Base-by-base conservation (phyloP, 2,888 invertebrate species). In the Zhuqinia jingwanae region DNA sequence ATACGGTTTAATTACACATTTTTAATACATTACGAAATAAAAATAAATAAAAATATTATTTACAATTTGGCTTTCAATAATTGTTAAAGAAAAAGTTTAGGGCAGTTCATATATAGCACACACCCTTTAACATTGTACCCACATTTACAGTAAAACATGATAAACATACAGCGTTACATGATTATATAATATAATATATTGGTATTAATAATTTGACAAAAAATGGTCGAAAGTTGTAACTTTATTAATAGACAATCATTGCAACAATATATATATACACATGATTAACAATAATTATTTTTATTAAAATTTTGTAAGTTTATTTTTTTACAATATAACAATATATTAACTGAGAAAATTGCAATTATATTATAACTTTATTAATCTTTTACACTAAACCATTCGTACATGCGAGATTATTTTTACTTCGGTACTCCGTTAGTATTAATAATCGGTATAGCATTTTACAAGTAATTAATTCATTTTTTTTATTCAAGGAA, bases 361-460 rank as follows among this genome's bases (percentile, higher is more conserved):
- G 36, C 8, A 36, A 36, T 36, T 36, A 36, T 36, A n/a, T n/a
- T n/a, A n/a, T 8, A 36, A 6, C 8, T 36, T 3, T 36, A 36
- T 36, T 36, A 36, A 6, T 36, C 36, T 36, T 36, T 53, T 53
- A 53, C 53, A 53, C 3, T 53, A n/a, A 50, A 50, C 3, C 47
- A 79, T 79, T 79, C 79, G 50, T 68, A 79, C 68, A 53, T 79
- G 79, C 65, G 68, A 79, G 68, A 79, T 27, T 45, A 10, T 76
- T 56, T 6, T 56, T 79, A 30, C 53, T 79, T 79, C 36, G 79
- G 65, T 79, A 53, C 73, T 73, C n/a, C 50, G 27, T 73, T 50
- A 27, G 50, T 73, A 50, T 25, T 36, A 36, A 22, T 70, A 70
- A 15, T 70, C 70, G 25, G 42, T 68, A 68, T 22, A 45, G n/a